Evolutionary conservation across 2,797 vertebrate species (phyloP), one percentile per base, ranked within the genome.

Genomic region (Siniperca scherzeri): DNA sequence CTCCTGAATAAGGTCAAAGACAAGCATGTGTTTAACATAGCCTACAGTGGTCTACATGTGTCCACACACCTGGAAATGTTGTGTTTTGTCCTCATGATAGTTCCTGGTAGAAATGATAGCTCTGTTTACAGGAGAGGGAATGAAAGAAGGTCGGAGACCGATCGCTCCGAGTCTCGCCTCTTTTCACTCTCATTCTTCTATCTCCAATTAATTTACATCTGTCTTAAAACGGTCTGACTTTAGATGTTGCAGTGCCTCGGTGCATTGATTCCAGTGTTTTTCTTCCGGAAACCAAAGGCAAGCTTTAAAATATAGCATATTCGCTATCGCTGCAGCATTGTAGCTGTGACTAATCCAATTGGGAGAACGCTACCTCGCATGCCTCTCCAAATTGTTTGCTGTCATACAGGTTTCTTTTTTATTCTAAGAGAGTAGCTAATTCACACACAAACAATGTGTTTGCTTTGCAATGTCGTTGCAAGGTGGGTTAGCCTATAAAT

Each of bases 311-410:
- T 19, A 59, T 72, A 70, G 74, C 72, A 61, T 70, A 74, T 81
- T 87, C 84, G 83, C 86, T 73, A 53, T 77, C 88, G 90, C 91
- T 90, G 93, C 94, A 94, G 93, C 94, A 89, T 89, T 85, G 85
- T 83, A 73, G 70, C 88, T 94, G 92, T 90, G 93, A 93, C 92
- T 93, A 92, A 94, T 93, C 87, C 90, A 87, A 84, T 84, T 67
- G 89, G 83, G 80, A 77, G 83, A 85, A 78, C 52, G 81, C 78
- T 79, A 74, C 74, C 80, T 76, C 50, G 77, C 83, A 60, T 70
- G 88, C 80, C 85, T 70, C 87, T 72, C 78, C 4, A 30, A 53
- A 82, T 77, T 74, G 80, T 88, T 77, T 33, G 67, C 83, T 78
- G 70, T 76, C 69, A 78, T 72, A 33, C 81, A 61, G 70, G 13